Percentiles rank a stretch among this genome's conserved stretches.
Conservation (phyloP, 2,888 invertebrate species). For the Mesorhabditis sp. region DNA sequence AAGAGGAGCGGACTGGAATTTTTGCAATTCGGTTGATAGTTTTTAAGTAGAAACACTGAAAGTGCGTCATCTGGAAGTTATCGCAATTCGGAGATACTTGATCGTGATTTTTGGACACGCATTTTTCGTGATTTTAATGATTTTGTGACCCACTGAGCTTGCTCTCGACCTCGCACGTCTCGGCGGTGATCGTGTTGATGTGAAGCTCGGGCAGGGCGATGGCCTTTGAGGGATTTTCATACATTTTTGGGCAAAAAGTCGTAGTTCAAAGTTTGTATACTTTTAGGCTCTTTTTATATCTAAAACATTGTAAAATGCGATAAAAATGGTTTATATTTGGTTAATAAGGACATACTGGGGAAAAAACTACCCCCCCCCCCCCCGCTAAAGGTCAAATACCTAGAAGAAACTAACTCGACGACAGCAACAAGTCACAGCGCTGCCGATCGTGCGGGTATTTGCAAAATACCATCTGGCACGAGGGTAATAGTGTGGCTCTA, state of each 20-base stretch:
- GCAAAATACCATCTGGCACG: conserved; percentile 56
- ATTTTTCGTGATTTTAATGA: neutral
- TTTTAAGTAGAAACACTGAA: neutral
- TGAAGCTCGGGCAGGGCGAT: conserved; percentile 50
- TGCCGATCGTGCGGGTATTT: conserved; percentile 55
- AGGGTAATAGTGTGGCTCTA: conserved; percentile 50
- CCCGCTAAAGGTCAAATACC: too few species aligned
- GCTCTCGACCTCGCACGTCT: conserved; percentile 43
- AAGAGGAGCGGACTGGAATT: conserved; percentile 49
- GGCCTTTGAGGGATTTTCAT: neutral
- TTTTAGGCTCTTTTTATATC: too few species aligned
- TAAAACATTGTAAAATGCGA: too few species aligned
- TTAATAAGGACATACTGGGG: too few species aligned
- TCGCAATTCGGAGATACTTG: too few species aligned
- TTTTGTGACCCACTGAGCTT: conserved; percentile 30
- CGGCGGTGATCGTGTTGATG: conserved; percentile 37
- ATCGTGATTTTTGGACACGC: too few species aligned
- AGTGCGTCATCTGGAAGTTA: neutral
- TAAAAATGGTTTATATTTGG: too few species aligned
- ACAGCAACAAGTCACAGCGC: conserved; percentile 45
- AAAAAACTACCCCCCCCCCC: too few species aligned
- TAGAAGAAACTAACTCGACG: conserved; percentile 37
- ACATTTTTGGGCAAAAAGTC: neutral
- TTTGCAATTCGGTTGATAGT: conserved; percentile 10
- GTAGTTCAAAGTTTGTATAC: neutral